Evolutionary conservation across 2,113 vertebrate species (phyloP).

Genomic region (Oryzias woworae): DNA sequence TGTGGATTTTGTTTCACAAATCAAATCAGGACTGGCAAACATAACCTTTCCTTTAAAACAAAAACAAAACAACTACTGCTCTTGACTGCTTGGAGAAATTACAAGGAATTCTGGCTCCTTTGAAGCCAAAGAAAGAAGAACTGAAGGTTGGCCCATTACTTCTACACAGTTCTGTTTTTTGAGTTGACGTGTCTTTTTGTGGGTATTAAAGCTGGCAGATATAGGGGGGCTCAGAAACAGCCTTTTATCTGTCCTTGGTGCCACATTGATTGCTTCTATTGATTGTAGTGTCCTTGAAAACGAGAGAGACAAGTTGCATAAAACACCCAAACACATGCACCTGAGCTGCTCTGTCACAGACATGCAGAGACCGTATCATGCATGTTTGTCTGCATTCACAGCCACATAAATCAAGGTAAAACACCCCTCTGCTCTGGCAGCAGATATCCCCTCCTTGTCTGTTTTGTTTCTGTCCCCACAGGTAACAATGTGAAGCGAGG

Average conservation of each 20-base stretch:
- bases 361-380: conserved; percentile 11
- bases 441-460: neutral
- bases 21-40: too few species aligned
- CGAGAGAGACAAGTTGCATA: conserved; percentile 35
- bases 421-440: conserved; percentile 26
- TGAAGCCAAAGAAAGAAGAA: too few species aligned
- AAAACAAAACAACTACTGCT: too few species aligned
- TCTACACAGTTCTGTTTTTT: neutral
- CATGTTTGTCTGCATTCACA: neutral
- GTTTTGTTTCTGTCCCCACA: conserved; percentile 14
- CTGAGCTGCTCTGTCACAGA: conserved; percentile 3
- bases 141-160: too few species aligned
- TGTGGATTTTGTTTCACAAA: too few species aligned
- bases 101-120: too few species aligned
- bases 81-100: too few species aligned
- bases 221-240: conserved; percentile 6
- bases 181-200: conserved; percentile 5
- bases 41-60: too few species aligned
- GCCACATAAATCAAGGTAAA: conserved; percentile 38
- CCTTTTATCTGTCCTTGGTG: conserved; percentile 52
- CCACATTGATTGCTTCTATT: conserved; percentile 74
- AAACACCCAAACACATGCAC: conserved; percentile 37
- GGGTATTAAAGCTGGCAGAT: conserved; percentile 9
- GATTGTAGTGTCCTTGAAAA: conserved; percentile 72
- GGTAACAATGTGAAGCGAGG: conserved; percentile 58